Base-by-base conservation (phyloP, 2,888 invertebrate genomes). In the Pyrrhosoma nymphula region DNA sequence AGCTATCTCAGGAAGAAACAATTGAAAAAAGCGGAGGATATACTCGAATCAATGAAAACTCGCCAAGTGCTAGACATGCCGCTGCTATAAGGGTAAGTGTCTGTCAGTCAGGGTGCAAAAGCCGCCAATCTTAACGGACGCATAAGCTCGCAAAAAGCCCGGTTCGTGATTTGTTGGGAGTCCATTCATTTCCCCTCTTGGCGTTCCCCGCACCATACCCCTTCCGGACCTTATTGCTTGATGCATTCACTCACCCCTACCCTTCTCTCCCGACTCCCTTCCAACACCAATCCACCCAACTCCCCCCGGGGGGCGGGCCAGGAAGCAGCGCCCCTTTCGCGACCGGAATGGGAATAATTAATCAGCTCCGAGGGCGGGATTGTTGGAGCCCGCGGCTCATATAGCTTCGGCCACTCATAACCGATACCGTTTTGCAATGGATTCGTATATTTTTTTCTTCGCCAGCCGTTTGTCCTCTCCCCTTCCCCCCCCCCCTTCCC, bases 291-390 rank as follows among this genome's bases (percentile, higher is more conserved):
- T 26, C 69, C n/a, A 26, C n/a, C 69, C 26, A 23, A 23, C 26
- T n/a, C 69, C 69, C 12, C 23, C 69, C 69, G 23, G 3, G 26
- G 23, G 26, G 3, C 69, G 26, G 35, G 30, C 82, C 82, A 12
- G 82, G 82, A 82, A 82, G 35, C 35, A 35, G 82, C 82, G 82
- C 82, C 82, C 75, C 47, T 82, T 35, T 35, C 30, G 26, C 35
- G 82, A 82, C 82, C 82, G 82, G 82, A 82, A 20, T 30, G 30
- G 82, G 82, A 35, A 82, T 82, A 35, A 82, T 82, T 82, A 82
- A 35, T 82, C 82, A 82, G 30, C 35, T 18, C 35, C 16, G 82
- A 35, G 14, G 35, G 82, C 82, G 69, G 23, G 69, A 20, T 26
- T 16, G 35, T 69, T 35, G 14, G 14, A 14, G 2, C 35, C 82